phyloP scores from a whole-genome alignment of 2,888 invertebrate species.

The Tenthredo notha region DNA sequence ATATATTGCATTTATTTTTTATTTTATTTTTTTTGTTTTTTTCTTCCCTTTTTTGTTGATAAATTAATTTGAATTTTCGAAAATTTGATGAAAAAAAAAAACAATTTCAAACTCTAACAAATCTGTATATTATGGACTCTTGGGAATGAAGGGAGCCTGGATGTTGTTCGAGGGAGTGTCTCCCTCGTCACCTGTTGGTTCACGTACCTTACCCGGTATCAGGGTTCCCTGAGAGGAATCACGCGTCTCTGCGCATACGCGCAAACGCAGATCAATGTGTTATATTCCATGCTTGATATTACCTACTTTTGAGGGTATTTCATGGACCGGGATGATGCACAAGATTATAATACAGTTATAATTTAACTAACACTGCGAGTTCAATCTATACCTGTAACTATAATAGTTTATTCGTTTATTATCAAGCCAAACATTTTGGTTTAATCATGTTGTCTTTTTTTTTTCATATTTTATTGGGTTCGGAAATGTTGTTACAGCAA shows the following conservation, averaged over 20 bases:
- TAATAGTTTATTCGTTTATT: too few relatives aligned
- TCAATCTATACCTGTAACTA: too few relatives aligned
- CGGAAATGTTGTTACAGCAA: too few relatives aligned
- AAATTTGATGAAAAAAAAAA: neutral
- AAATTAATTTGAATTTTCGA: neutral
- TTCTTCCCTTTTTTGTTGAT: too few relatives aligned
- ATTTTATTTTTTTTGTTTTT: too few relatives aligned
- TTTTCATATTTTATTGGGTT: too few relatives aligned
- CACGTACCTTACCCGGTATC: slow-evolving; percentile 68
- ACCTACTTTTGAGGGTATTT: neutral
- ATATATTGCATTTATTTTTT: too few relatives aligned
- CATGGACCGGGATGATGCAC: slow-evolving; percentile 17
- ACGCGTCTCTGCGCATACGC: slow-evolving; percentile 65
- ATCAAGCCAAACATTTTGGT: too few relatives aligned
- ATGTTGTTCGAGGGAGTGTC: slow-evolving; percentile 73
- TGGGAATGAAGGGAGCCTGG: slow-evolving; percentile 58
- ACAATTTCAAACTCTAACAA: neutral
- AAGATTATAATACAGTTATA: neutral
- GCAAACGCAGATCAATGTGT: slow-evolving; percentile 72
- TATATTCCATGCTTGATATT: slow-evolving; percentile 63
- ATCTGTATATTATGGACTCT: slow-evolving; percentile 47
- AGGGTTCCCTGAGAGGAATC: slow-evolving; percentile 60
- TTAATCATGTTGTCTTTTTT: too few relatives aligned
- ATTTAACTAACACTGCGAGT: neutral
- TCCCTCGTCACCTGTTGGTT: slow-evolving; percentile 76